phyloP scores from a whole-genome alignment of 1,140 invertebrate genomes.

The Heterodera schachtii region DNA sequence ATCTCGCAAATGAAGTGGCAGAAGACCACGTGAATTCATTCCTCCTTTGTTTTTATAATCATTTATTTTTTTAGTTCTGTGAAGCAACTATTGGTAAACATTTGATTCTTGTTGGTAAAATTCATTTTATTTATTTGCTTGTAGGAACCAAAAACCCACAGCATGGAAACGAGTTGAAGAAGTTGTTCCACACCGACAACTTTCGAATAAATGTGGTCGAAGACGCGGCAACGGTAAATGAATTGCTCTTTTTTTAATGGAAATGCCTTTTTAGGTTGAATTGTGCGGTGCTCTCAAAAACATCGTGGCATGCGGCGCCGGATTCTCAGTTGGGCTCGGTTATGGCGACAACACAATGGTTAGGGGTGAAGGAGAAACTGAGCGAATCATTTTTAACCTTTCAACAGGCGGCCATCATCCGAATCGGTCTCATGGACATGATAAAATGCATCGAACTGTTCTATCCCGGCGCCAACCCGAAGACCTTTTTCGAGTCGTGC shows the following conservation, averaged over 20 bases:
- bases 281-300: slow-evolving; percentile 99
- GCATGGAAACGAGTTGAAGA: slow-evolving; percentile 77
- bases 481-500: slow-evolving; percentile 97
- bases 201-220: slow-evolving; percentile 94
- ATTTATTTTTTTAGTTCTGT: slow-evolving; percentile 75
- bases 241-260: background rate
- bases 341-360: slow-evolving; percentile 94
- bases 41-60: background rate
- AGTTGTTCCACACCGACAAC: slow-evolving; percentile 89
- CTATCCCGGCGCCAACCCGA: slow-evolving; percentile 71
- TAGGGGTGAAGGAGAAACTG: background rate
- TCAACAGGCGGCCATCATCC: slow-evolving; percentile 83
- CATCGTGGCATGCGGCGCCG: slow-evolving; percentile 95
- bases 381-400: background rate
- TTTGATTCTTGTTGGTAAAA: too few species aligned
- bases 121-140: background rate
- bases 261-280: slow-evolving; percentile 72
- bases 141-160: slow-evolving; percentile 65
- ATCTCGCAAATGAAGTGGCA: slow-evolving; percentile 88
- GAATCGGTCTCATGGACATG: slow-evolving; percentile 83
- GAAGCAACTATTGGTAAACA: slow-evolving; percentile 89
- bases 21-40: slow-evolving; percentile 75
- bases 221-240: slow-evolving; percentile 80
- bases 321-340: slow-evolving; percentile 90
- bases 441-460: slow-evolving; percentile 67